Evolutionary conservation across 2,888 invertebrate genomes (phyloP).

Genomic region (Yponomeuta evonymella): DNA sequence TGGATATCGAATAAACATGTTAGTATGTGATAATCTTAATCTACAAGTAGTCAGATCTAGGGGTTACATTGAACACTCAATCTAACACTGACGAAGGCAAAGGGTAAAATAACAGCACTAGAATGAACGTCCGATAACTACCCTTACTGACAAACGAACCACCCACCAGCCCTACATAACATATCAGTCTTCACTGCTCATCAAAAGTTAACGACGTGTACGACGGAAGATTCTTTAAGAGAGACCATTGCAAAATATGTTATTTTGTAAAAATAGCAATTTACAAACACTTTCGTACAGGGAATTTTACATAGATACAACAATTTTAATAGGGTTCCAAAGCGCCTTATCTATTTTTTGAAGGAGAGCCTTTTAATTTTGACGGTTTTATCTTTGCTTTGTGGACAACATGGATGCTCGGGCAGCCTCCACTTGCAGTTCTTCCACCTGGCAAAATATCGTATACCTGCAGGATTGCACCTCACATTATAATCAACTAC

Average conservation of each 20-base stretch:
- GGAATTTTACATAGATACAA: slow-evolving; percentile 62
- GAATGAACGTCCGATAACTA: slow-evolving; percentile 42
- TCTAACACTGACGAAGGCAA: slow-evolving; percentile 69
- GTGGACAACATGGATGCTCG: slow-evolving; percentile 80
- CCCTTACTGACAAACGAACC: slow-evolving; percentile 53
- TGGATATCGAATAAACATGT: slow-evolving; percentile 64
- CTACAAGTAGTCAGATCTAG: slow-evolving; percentile 59
- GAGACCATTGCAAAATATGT: slow-evolving; percentile 51
- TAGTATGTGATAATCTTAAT: slow-evolving; percentile 54
- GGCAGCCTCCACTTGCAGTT: slow-evolving; percentile 86
- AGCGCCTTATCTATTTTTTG: slow-evolving; percentile 62
- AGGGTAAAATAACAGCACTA: slow-evolving; percentile 42
- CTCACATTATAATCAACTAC: slow-evolving; percentile 74
- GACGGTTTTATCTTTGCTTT: slow-evolving; percentile 74
- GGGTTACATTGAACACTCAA: slow-evolving; percentile 62
- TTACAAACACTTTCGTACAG: slow-evolving; percentile 61
- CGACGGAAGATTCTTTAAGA: slow-evolving; percentile 55
- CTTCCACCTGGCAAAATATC: slow-evolving; percentile 90
- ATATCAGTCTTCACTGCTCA: slow-evolving; percentile 75
- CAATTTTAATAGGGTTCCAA: slow-evolving; percentile 46
- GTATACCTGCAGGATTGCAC: slow-evolving; percentile 82
- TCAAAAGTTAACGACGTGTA: slow-evolving; percentile 62
- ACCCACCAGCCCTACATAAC: slow-evolving; percentile 54
- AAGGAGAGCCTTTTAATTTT: slow-evolving; percentile 70
- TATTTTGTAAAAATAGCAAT: slow-evolving; percentile 69